phyloP scores from a whole-genome alignment of 2,113 vertebrate species.

The Uria lomvia region DNA sequence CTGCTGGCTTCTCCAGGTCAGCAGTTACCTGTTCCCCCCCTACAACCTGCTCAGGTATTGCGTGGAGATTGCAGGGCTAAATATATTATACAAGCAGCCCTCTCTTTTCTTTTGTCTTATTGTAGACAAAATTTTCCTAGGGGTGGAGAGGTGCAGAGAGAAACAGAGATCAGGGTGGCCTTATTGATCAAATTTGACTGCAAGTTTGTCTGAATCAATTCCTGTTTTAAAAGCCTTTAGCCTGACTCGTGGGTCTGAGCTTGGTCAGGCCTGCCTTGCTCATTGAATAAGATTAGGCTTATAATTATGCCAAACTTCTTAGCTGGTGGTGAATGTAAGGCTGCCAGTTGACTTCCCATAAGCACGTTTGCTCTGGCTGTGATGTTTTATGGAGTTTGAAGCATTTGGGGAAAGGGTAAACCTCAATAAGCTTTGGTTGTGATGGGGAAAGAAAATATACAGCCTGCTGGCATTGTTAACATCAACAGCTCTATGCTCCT shows the following conservation, averaged over 20 bases:
- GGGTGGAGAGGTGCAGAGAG: background rate
- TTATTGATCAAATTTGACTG: background rate
- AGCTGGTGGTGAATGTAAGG: background rate
- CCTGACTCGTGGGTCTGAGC: background rate
- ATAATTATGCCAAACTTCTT: background rate
- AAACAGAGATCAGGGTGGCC: background rate
- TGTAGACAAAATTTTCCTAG: background rate
- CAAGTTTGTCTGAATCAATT: background rate
- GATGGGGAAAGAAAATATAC: background rate
- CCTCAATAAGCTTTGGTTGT: background rate
- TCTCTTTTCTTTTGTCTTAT: background rate
- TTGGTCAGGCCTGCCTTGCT: background rate
- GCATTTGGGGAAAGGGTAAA: background rate
- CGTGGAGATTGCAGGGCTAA: background rate
- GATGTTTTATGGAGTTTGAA: background rate
- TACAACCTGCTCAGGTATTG: background rate
- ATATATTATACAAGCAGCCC: rapidly evolving
- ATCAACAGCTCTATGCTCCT: background rate
- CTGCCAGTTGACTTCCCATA: background rate
- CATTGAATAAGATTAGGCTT: background rate
- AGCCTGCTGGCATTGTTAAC: background rate
- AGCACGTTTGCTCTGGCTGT: background rate
- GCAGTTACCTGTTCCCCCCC: background rate
- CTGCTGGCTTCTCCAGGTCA: background rate
- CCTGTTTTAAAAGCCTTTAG: background rate